Percentiles rank a stretch among this genome's conserved stretches.
Evolutionary conservation across 2,113 vertebrate genomes (phyloP).

Genomic region (Pangasianodon hypophthalmus): DNA sequence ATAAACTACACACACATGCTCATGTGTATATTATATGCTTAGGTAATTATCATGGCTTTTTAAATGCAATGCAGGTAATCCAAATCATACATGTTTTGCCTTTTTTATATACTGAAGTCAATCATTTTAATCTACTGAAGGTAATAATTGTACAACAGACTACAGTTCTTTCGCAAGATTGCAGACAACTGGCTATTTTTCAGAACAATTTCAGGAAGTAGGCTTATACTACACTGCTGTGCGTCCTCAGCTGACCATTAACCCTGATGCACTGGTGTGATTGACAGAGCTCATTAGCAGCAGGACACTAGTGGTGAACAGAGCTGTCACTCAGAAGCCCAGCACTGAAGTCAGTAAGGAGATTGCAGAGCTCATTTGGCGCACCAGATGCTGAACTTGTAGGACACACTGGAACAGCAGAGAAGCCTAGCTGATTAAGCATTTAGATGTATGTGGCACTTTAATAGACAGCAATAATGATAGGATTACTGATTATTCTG

Average conservation of each 20-base stretch:
- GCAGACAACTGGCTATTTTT: not conserved
- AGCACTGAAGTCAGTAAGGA: constrained; percentile 13
- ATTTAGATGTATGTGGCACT: not conserved
- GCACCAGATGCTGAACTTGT: constrained; percentile 20
- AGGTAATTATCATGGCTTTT: not conserved
- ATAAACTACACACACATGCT: not conserved
- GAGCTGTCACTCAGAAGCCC: constrained; percentile 35
- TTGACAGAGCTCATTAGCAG: constrained; percentile 29
- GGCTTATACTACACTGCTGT: not conserved
- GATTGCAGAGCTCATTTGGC: constrained; percentile 8
- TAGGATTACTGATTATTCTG: no score
- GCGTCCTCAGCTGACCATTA: constrained; percentile 3
- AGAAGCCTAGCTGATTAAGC: not conserved
- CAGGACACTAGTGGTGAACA: constrained; percentile 41
- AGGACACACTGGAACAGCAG: not conserved
- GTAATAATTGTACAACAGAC: not conserved
- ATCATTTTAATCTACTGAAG: not conserved
- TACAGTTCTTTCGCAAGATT: not conserved
- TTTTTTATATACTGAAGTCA: not conserved
- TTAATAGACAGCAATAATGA: not conserved
- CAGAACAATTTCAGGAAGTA: not conserved
- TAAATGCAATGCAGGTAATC: not conserved
- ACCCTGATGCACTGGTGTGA: constrained; percentile 19
- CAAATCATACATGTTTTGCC: not conserved
- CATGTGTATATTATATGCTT: not conserved